Conservation (phyloP, 2,113 vertebrate genomes). For the Corythornis cristatus region DNA sequence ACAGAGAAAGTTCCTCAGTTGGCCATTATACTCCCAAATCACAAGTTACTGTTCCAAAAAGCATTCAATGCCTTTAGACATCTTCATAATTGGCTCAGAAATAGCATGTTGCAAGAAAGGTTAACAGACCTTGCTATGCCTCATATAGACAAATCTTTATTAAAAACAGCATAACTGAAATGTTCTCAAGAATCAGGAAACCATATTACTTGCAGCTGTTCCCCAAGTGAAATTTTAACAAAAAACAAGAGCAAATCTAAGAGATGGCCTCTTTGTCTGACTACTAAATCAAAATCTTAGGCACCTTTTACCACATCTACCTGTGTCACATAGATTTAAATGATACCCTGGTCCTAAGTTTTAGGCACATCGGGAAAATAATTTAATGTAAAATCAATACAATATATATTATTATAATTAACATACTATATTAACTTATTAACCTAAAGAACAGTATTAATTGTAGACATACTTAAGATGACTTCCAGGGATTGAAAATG, state of each 20-base stretch:
- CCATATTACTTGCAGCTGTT: constrained; percentile 15
- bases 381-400: not conserved
- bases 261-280: not conserved
- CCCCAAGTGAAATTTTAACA: not conserved
- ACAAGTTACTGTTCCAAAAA: constrained; percentile 56
- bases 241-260: not conserved
- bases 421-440: not conserved
- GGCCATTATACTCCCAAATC: constrained; percentile 62
- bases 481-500: not conserved
- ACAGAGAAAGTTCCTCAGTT: constrained; percentile 38
- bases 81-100: constrained; percentile 68
- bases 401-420: not conserved
- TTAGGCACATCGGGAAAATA: not conserved
- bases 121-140: constrained; percentile 63
- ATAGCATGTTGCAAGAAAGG: constrained; percentile 57
- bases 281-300: not conserved
- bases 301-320: not conserved
- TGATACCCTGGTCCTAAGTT: not conserved
- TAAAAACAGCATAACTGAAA: constrained; percentile 35
- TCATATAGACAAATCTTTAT: constrained; percentile 60
- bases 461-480: not conserved
- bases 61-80: constrained; percentile 62
- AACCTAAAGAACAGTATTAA: not conserved
- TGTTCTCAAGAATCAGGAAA: constrained; percentile 43
- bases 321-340: not conserved